Evolutionary conservation across 2,113 vertebrate species (phyloP).

Genomic region (Trachemys scripta): DNA sequence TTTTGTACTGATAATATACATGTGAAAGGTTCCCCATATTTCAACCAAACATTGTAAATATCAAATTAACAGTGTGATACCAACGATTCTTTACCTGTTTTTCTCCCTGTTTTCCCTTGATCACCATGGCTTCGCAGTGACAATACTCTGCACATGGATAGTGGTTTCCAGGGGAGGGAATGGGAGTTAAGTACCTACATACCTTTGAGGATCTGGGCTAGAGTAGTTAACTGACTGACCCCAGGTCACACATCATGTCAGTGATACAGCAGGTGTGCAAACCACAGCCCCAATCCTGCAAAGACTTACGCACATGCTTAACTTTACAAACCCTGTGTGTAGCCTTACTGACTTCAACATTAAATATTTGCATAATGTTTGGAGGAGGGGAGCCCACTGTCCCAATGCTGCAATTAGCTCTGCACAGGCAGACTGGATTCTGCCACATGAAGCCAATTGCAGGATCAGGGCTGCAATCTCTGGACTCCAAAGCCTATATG

Average conservation of each 20-base stretch:
- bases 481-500: not conserved
- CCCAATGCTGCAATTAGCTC: not conserved
- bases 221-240: not conserved
- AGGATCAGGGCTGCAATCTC: not conserved
- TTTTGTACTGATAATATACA: not conserved
- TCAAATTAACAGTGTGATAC: not conserved
- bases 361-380: conserved; percentile 40
- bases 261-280: not conserved
- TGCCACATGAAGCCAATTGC: not conserved
- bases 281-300: not conserved
- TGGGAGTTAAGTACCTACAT: not conserved
- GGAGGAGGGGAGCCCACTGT: not conserved
- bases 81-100: not conserved
- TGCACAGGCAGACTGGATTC: conserved; percentile 11
- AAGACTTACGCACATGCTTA: not conserved
- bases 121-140: not conserved
- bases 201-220: not conserved
- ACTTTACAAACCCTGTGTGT: conserved; percentile 21
- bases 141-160: not conserved
- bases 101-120: not conserved
- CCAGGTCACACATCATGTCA: not conserved
- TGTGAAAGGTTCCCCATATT: not conserved
- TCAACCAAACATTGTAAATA: not conserved
- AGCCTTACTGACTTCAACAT: not conserved
- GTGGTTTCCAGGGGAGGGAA: not conserved